Evolutionary conservation across 2,888 invertebrate species (phyloP), one percentile per base, ranked within the genome.

Genomic region (Cerastis leucographa): DNA sequence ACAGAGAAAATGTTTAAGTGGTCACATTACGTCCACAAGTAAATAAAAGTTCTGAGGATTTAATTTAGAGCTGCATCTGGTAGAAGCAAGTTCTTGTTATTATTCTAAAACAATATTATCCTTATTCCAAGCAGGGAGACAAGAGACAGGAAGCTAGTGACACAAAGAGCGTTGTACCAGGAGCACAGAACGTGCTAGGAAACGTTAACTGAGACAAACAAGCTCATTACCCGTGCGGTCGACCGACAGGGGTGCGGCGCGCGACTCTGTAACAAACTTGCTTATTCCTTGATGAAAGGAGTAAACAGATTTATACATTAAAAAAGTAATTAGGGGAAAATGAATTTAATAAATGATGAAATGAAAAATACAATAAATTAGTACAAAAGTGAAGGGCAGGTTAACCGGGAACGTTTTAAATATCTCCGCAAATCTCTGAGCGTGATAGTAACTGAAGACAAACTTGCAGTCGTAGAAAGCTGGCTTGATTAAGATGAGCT

Each of bases 171-270:
- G 85, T 81, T 82, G 86, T 91, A 90, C 89, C 85, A 90, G 88
- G 90, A 85, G 81, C 83, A 75, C 87, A 90, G 89, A 88, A 91
- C 90, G 91, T 91, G 91, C 89, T 86, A 87, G 89, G 91, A 92
- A 92, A 92, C 89, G 91, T 89, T 91, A 92, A 92, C 91, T 86
- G 90, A 91, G 92, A 92, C 92, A 93, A 93, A 93, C 92, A 92
- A 90, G 92, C 92, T 93, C 92, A 93, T 93, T 93, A 93, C 91
- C 86, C 86, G 81, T 90, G 91, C 89, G 92, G 92, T 91, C 87
- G 88, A 90, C 89, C 88, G 87, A 87, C 85, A 81, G 86, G 86
- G 84, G 88, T 81, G 86, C 84, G 85, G 84, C 83, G 85, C 77
- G 85, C 81, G 85, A 85, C 84, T n/a, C n/a, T n/a, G n/a, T n/a